Base-by-base conservation (phyloP, 2,888 invertebrate species). In the Machimus rusticus region DNA sequence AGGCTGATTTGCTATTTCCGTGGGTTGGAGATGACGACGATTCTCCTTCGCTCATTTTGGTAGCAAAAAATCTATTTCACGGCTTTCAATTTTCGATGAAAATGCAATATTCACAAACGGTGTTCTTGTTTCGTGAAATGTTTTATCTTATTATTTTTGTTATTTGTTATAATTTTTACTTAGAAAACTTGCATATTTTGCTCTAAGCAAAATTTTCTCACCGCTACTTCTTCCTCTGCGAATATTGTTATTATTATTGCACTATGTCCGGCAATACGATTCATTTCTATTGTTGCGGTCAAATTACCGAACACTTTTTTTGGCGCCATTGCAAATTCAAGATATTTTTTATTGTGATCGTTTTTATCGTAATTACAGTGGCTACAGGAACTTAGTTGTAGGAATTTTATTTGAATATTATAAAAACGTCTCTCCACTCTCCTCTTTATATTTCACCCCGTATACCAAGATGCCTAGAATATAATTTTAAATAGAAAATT, bases 21-120 rank as follows among this genome's bases (percentile, higher is more conserved):
- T 74, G 79, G 8, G n/a, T 43, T 19, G 74, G 51, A 8, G 81
- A 81, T 23, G 66, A 66, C 23, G 87, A 46, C 28, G 87, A 79
- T 55, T 88, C 88, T 12, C 81, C 79, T 14, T 79, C 86, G n/a
- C 88, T 88, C 88, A 88, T 88, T 74, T 86, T 79, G 14, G 43
- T 46, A 51, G 19, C 16, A 51, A 51, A 6, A 6, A n/a, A n/a
- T 5, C 12, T 66, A 12, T 8, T 66, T 28, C 8, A 28, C 28
- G 5, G 5, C 12, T 66, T 12, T 23, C 28, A 46, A 16, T 66
- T 66, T n/a, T n/a, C 1, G n/a, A n/a, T 23, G 19, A 37, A 28
- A 23, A 6, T 19, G 9, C 66, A 9, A 28, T 23, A 51, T 51
- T 51, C 66, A 28, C 23, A 23, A 5, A 6, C 12, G 12, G 28